Base-by-base conservation (phyloP, 2,888 invertebrate genomes). In the Aspidapion aeneum region DNA sequence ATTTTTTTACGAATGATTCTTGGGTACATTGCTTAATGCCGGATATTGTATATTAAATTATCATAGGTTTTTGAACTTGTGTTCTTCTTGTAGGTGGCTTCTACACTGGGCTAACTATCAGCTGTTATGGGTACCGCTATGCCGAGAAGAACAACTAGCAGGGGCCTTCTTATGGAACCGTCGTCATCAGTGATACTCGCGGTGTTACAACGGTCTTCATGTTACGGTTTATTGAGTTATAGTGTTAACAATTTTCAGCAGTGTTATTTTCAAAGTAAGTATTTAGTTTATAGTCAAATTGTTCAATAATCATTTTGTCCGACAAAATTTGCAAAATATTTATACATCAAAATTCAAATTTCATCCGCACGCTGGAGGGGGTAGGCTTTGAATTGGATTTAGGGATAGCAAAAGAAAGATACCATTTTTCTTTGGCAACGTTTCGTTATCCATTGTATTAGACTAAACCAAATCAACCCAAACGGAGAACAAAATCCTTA, bases 121-220 rank as follows among this genome's bases (percentile, higher is more conserved):
- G 67, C 67, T 67, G 67, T 63, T 67, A 77, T 78, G 78, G 77
- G 75, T 79, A 78, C 79, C 79, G 79, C 78, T 79, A 79, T 75
- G 71, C 74, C 72, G 73, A 75, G 73, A 71, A 72, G 71, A 71
- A 71, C 73, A 73, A 72, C 74, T 65, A 69, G 71, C 71, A 72
- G 66, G 70, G 71, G 73, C 67, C 72, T 71, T 73, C 72, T 62
- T 65, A 62, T 67, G 67, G 63, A 70, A 71, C 69, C 73, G 60
- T 59, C 71, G 70, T 65, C 76, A 73, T 67, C 76, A 78, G 78
- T 77, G 76, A 77, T 79, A 77, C 78, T 77, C 19, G 18, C 18
- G 52, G n/a, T n/a, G 52, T 52, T 52, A 52, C 52, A 52, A 19
- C 19, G 52, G 52, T 52, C 18, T n/a, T 19, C 17, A n/a, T 52